phyloP scores from a whole-genome alignment of 2,888 invertebrate genomes.

The Tipula confusa region DNA sequence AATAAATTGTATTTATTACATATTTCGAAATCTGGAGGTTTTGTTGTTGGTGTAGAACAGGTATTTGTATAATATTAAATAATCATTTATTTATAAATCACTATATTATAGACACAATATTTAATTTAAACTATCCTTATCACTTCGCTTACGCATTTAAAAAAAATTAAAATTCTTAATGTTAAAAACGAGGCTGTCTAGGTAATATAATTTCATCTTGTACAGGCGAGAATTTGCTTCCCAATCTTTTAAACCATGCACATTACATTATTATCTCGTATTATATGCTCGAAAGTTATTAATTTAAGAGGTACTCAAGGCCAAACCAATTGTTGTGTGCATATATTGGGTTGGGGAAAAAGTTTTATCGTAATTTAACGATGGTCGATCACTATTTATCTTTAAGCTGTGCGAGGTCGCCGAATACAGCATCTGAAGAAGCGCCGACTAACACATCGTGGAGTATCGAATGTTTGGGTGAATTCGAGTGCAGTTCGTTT shows the following conservation, averaged over 20 bases:
- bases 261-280: too few relatives aligned
- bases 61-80: neutral
- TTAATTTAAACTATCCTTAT: neutral
- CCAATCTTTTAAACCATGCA: too few relatives aligned
- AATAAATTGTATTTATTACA: neutral
- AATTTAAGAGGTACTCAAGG: neutral
- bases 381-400: too few relatives aligned
- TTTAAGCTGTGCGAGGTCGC: too few relatives aligned
- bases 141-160: neutral
- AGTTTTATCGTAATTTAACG: too few relatives aligned
- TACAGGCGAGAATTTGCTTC: too few relatives aligned
- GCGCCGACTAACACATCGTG: too few relatives aligned
- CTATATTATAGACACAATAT: neutral
- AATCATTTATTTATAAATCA: neutral
- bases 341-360: too few relatives aligned
- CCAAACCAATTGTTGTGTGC: neutral
- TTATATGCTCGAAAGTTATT: too few relatives aligned
- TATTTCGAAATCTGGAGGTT: neutral
- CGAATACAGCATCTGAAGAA: too few relatives aligned
- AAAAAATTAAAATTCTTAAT: neutral
- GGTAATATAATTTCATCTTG: neutral
- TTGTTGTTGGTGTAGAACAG: constrained; percentile 12
- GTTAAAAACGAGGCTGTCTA: neutral
- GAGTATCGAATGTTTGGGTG: too few relatives aligned
- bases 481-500: too few relatives aligned